phyloP scores from a whole-genome alignment of 1,140 invertebrate species.

The Lutraria rhynchaena region DNA sequence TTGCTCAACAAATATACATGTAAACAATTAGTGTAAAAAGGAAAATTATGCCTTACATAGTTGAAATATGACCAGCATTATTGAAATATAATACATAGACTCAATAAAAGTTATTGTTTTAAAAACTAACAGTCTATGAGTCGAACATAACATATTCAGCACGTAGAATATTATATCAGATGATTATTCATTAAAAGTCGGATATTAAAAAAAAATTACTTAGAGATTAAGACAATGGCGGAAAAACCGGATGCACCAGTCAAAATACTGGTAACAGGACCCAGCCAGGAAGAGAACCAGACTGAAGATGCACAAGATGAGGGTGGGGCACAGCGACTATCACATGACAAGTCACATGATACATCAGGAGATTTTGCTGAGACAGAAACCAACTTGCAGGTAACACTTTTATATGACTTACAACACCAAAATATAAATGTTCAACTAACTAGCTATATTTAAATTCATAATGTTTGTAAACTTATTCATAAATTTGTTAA shows the following conservation, averaged over 20 bases:
- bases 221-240: constrained; percentile 8
- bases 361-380: constrained; percentile 23
- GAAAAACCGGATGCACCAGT: constrained; percentile 10
- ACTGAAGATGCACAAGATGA: neutral
- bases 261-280: constrained; percentile 17
- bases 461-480: too few species aligned
- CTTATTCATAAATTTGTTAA: too few species aligned
- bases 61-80: too few species aligned
- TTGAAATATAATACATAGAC: too few species aligned
- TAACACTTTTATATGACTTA: neutral
- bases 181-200: neutral
- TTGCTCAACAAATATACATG: constrained; percentile 5
- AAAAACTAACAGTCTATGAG: neutral
- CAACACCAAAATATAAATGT: too few species aligned
- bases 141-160: neutral
- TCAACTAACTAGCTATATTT: too few species aligned
- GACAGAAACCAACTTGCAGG: constrained; percentile 8
- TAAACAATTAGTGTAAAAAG: constrained; percentile 6
- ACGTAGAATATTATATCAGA: neutral
- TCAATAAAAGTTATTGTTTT: neutral
- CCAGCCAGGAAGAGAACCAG: neutral
- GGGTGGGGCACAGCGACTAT: neutral
- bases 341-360: constrained; percentile 13
- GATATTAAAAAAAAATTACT: too few species aligned
- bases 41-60: too few species aligned